These are phyloP conservation scores for Hydraecia micacea DNA, from an alignment of 2,888 invertebrate species.

Conservation along the genomic window DNA sequence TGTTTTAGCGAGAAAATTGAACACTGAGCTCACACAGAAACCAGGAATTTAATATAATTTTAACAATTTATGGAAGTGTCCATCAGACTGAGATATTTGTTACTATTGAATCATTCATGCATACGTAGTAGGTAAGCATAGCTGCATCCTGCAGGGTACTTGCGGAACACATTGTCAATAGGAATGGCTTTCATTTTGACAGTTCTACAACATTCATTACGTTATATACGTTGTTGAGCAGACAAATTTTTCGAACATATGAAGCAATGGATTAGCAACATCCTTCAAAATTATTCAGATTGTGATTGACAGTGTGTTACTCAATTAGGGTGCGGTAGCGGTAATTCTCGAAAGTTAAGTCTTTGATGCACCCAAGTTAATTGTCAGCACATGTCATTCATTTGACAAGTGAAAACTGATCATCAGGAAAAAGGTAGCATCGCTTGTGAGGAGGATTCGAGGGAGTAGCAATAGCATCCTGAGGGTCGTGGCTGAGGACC, in stretches of 20 bases:
- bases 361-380: not conserved
- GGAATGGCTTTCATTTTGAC: not conserved
- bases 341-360: not conserved
- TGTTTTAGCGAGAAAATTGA: slow-evolving; percentile 36
- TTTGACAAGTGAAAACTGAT: not conserved
- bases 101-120: not conserved
- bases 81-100: not conserved
- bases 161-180: not conserved
- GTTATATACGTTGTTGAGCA: not conserved
- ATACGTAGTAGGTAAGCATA: not conserved
- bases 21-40: slow-evolving; percentile 14
- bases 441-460: too few species aligned
- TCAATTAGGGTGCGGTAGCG: too few species aligned
- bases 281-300: not conserved
- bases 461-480: too few species aligned
- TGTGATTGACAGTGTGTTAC: too few species aligned
- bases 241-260: not conserved
- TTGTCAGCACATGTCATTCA: not conserved
- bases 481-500: too few species aligned
- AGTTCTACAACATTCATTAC: not conserved
- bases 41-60: slow-evolving; percentile 18
- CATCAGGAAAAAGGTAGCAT: too few species aligned
- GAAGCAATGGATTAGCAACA: not conserved
- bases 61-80: slow-evolving; percentile 5
- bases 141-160: not conserved